Evolutionary conservation across 2,888 invertebrate species (phyloP).

Genomic region (Stenodera caucasica): DNA sequence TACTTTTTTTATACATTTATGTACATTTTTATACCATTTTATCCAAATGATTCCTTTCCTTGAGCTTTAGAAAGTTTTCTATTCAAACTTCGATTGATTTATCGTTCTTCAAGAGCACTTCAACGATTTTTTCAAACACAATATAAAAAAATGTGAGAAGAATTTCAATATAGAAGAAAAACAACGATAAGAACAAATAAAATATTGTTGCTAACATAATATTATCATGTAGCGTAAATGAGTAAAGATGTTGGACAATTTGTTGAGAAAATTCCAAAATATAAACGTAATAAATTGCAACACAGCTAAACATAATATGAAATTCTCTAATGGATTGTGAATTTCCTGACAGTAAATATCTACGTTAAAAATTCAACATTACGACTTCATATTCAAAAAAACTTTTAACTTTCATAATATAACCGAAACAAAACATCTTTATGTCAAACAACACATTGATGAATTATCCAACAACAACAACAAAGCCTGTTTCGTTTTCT

Average conservation of each 20-base stretch:
- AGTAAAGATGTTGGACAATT: neutral
- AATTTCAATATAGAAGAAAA: neutral
- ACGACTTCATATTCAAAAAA: neutral
- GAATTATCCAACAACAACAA: neutral
- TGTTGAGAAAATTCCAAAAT: neutral
- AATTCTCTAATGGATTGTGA: neutral
- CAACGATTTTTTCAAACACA: neutral
- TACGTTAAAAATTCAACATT: constrained; percentile 2
- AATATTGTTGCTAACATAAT: neutral
- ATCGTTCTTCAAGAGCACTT: neutral
- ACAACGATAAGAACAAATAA: neutral
- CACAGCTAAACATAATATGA: neutral
- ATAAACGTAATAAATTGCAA: neutral
- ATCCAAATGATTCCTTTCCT: neutral
- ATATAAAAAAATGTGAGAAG: neutral
- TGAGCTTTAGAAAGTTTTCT: neutral
- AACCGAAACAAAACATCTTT: neutral
- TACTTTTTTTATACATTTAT: neutral
- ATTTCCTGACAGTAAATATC: neutral
- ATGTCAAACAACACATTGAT: neutral
- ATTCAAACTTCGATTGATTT: neutral
- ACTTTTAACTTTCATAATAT: neutral
- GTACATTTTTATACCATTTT: no score
- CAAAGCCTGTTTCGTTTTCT: neutral
- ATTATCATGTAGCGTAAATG: neutral